Evolutionary conservation across 2,797 vertebrate species (phyloP), one percentile per base, ranked within the genome.

Genomic region (Lepilemur ruficaudatus): DNA sequence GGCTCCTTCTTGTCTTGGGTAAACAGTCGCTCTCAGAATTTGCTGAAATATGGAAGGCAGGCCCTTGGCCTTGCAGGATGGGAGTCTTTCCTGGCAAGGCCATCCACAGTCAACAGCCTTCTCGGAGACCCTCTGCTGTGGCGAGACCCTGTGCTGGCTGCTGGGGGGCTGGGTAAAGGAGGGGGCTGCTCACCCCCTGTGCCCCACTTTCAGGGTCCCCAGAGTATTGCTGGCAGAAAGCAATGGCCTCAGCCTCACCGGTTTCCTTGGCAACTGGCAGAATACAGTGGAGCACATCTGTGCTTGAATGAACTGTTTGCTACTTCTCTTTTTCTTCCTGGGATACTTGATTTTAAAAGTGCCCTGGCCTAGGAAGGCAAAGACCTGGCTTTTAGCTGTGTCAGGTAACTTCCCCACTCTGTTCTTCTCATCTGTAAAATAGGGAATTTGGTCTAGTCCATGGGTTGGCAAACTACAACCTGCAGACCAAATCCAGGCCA

Each of bases 131-230:
- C 84, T 73, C 48, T 18, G 3, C 23, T 3, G 18, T 32, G 48
- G 41, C 41, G 25, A 28, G 81, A 41, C 43, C 30, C 65, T 25
- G 41, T 61, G 4, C n/a, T 91, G 88, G 83, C n/a, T 41, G 10
- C 30, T 17, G 30, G 25, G 30, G 35, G 46, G 0, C 72, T 55
- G 25, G 79, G 78, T 41, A 82, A 50, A 10, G 12, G 48, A 22
- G 38, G 22, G 41, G 57, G 35, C 2, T 0, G 12, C 18, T 15
- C 3, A 1, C 2, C 9, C 9, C 22, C 32, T 0, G 0, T 2
- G n/a, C 43, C n/a, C 61, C 10, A 1, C 35, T 20, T 78, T 73
- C 7, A 55, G 43, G 55, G 50, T 79, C 57, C 43, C 48, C 30
- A 7, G 23, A 41, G 50, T 18, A 13, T 52, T 2, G 0, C 2